phyloP scores from a whole-genome alignment of 2,797 vertebrate genomes.

The Sebastes miniatus region DNA sequence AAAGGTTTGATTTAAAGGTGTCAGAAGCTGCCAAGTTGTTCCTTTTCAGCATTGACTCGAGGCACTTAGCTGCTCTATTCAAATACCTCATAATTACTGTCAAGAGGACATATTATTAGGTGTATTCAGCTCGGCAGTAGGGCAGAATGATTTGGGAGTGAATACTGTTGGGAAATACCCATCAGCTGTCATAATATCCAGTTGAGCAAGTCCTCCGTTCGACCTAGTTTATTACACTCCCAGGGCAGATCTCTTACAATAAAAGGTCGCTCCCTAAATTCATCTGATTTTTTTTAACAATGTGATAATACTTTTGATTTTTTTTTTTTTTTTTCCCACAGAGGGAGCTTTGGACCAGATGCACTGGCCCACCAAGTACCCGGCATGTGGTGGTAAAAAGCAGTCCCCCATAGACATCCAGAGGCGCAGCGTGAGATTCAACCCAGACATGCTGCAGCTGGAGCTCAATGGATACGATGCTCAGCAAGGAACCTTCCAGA shows the following conservation, averaged over 20 bases:
- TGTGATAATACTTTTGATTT: neutral
- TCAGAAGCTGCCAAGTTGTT: neutral
- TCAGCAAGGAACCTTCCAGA: conserved; percentile 71
- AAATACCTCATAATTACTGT: conserved; percentile 3
- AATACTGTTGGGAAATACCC: neutral
- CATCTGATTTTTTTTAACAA: neutral
- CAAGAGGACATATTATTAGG: neutral
- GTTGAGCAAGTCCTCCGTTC: neutral
- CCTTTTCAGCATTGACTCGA: neutral
- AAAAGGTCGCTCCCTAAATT: neutral
- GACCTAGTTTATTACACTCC: neutral
- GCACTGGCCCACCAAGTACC: conserved; percentile 86
- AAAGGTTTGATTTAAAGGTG: neutral
- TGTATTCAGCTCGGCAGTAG: neutral
- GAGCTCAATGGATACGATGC: conserved; percentile 82
- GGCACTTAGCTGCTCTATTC: neutral
- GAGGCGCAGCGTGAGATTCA: conserved; percentile 79
- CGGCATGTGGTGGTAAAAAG: conserved; percentile 78
- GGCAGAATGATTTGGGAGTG: neutral
- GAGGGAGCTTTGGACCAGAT: conserved; percentile 85
- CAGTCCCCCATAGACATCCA: conserved; percentile 93
- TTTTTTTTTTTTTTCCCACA: conserved; percentile 23
- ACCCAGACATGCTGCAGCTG: conserved; percentile 76
- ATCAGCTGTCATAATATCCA: neutral
- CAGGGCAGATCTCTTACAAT: neutral